Conservation (phyloP, 2,797 vertebrate species). For the Triplophysa yarkandensis region DNA sequence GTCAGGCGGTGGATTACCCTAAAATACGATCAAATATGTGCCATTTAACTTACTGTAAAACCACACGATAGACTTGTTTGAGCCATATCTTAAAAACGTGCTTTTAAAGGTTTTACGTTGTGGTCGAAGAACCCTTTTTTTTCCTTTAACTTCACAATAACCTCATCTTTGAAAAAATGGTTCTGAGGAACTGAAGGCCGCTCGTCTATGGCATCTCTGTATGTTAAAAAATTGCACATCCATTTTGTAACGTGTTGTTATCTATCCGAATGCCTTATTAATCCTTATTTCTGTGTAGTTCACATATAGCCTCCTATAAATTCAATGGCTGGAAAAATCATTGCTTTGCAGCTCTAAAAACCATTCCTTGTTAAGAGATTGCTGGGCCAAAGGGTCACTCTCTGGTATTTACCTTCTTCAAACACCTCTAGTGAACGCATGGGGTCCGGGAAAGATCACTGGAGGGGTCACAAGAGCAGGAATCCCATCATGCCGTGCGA, state of each 20-base stretch:
- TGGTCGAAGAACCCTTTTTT: no score
- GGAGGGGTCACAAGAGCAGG: conserved; percentile 26
- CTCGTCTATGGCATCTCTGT: no score
- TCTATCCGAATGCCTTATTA: neutral
- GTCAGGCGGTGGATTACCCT: neutral
- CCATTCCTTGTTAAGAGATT: conserved; percentile 18
- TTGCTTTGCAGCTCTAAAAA: conserved; percentile 2
- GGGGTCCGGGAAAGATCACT: conserved; percentile 16
- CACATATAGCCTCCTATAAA: conserved; percentile 4
- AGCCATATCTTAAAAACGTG: no score
- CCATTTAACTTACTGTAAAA: no score
- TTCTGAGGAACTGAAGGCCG: no score
- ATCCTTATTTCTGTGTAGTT: neutral
- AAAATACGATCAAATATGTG: neutral
- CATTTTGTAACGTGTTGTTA: neutral
- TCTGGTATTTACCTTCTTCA: conserved; percentile 45
- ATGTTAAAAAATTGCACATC: no score
- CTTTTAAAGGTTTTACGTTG: no score
- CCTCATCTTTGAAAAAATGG: no score
- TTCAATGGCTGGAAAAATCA: conserved; percentile 1
- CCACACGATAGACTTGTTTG: no score
- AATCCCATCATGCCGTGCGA: conserved; percentile 36
- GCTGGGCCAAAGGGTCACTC: conserved; percentile 10
- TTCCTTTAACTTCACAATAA: no score
- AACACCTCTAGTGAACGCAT: conserved; percentile 6